These are phyloP conservation scores for Morone saxatilis DNA, from an alignment of 2,113 vertebrate species.

Conservation along the genomic window DNA sequence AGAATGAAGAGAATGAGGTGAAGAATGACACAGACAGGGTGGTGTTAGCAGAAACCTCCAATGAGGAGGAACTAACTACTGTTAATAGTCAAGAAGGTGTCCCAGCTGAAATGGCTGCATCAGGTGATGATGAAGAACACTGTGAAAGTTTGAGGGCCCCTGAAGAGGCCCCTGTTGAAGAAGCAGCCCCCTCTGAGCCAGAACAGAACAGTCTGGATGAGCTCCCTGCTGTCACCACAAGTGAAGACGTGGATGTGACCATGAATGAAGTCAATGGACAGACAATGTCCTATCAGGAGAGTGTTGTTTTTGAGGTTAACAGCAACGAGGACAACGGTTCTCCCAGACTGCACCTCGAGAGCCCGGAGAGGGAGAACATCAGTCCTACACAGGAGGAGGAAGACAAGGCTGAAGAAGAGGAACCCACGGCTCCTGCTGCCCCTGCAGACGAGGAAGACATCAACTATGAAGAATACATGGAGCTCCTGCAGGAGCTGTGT, in stretches of 20 bases:
- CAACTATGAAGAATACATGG: conserved; percentile 58
- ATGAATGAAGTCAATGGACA: not conserved
- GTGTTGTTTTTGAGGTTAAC: conserved; percentile 5
- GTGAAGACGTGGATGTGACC: conserved; percentile 2
- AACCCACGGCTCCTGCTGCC: not conserved
- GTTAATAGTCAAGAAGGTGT: conserved; percentile 2
- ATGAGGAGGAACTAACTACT: not conserved
- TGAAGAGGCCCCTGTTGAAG: not conserved
- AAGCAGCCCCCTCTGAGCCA: conserved; percentile 13
- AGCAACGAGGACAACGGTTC: not conserved
- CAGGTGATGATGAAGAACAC: conserved; percentile 5
- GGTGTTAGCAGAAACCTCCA: not conserved
- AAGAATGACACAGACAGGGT: not conserved
- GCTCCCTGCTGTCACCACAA: not conserved
- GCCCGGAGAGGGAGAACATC: conserved; percentile 16
- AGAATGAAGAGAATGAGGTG: conserved; percentile 3
- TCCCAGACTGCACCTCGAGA: conserved; percentile 31
- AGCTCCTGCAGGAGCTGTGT: conserved; percentile 69
- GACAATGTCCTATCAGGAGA: not conserved
- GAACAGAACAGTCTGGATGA: not conserved
- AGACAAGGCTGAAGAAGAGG: conserved; percentile 11
- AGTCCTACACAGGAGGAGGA: not conserved
- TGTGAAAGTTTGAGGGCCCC: not conserved
- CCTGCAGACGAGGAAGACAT: not conserved
- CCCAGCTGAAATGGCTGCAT: not conserved